These are phyloP conservation scores for Bos taurus DNA, from an alignment of 2,113 vertebrate species.

Conservation along the genomic window DNA sequence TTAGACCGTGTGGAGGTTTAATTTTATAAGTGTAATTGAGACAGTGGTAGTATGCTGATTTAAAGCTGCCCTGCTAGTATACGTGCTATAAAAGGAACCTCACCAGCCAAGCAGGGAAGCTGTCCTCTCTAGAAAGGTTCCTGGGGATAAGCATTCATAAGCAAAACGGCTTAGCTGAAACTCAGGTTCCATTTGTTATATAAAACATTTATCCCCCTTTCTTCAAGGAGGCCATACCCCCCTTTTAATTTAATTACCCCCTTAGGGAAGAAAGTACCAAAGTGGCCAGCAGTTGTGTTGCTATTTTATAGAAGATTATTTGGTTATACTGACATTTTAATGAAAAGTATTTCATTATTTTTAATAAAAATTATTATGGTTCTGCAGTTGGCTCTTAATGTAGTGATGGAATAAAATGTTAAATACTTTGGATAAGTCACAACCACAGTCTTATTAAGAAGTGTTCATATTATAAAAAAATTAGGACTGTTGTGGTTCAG, in stretches of 20 bases:
- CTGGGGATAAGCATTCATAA: not conserved
- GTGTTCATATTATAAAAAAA: conserved; percentile 19
- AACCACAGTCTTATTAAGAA: conserved; percentile 4
- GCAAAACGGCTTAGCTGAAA: not conserved
- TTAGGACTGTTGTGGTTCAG: not conserved
- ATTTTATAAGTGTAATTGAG: conserved; percentile 24
- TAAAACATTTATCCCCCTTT: not conserved
- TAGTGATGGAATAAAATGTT: not conserved
- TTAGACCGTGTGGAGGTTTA: not conserved
- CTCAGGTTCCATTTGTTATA: not conserved
- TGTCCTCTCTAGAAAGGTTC: not conserved
- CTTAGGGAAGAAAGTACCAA: not conserved
- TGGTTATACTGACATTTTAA: conserved; percentile 44
- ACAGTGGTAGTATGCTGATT: not conserved
- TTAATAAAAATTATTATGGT: not conserved
- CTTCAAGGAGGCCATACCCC: not conserved
- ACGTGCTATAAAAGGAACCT: not conserved
- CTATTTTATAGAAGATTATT: not conserved
- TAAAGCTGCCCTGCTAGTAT: not conserved
- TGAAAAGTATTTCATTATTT: not conserved
- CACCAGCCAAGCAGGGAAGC: not conserved
- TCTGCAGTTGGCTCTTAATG: not conserved
- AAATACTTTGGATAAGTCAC: not conserved
- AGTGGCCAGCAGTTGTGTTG: not conserved
- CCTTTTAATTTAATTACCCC: conserved; percentile 35